Percentiles rank a stretch among this genome's conserved stretches.
Evolutionary conservation across 2,113 vertebrate species (phyloP).

Genomic region (Otocyon megalotis): DNA sequence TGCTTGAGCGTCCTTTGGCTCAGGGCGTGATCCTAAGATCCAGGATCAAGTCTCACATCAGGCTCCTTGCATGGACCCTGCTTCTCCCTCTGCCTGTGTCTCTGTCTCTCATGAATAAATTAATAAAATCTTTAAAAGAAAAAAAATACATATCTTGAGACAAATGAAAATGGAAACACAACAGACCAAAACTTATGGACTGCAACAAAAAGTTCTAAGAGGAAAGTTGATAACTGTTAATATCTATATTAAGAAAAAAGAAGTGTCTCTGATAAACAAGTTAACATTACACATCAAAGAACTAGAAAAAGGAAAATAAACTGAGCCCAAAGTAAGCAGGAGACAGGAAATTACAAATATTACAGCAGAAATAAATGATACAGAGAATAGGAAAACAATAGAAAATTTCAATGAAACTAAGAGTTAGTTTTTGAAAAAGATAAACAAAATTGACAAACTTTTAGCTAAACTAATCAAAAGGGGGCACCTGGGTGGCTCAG

Average conservation of each 20-base stretch:
- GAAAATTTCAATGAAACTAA: neutral
- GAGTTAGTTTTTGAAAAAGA: neutral
- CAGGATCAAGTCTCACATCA: too few relatives aligned
- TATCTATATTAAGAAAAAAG: neutral
- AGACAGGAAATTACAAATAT: neutral
- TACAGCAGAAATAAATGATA: neutral
- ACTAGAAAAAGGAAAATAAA: conserved; percentile 14
- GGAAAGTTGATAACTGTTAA: neutral
- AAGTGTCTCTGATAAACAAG: neutral
- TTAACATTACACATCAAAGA: neutral
- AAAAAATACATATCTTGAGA: neutral
- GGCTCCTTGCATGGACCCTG: too few relatives aligned
- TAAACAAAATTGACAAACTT: neutral
- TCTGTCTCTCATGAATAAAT: too few relatives aligned
- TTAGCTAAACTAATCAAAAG: neutral
- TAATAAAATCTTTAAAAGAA: neutral
- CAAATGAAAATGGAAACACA: conserved; percentile 20
- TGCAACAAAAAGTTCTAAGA: conserved; percentile 2
- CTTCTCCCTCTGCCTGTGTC: too few relatives aligned
- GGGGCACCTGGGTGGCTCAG: too few relatives aligned
- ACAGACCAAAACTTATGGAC: neutral
- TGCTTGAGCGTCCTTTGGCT: too few relatives aligned
- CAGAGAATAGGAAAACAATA: neutral
- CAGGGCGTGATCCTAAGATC: too few relatives aligned
- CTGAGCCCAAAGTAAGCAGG: neutral